Base-by-base conservation (phyloP, 2,113 vertebrate species). In the Ancistrus triradiatus region DNA sequence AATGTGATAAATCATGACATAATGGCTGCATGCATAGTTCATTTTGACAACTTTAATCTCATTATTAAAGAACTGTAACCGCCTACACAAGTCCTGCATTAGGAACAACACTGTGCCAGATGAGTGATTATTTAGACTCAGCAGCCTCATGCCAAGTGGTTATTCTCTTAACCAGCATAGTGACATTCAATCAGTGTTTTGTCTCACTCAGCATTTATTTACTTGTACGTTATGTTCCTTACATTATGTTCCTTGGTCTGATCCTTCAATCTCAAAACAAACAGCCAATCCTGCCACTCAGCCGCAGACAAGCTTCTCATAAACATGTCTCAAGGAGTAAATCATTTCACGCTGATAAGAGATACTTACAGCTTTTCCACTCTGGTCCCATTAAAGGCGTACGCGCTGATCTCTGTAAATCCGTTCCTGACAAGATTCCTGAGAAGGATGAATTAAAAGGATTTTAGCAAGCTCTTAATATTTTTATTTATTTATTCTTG, bases 341-440 rank as follows among this genome's bases (percentile, higher is more conserved):
- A 22, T 7, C 6, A 5, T 15, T 43, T 21, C 3, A 8, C 50
- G 10, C n/a, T 53, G 17, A 63, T 49, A 27, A 24, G 18, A 18
- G 7, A 66, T 78, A 84, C 92, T 84, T 88, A 97, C 93, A 97
- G 48, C 22, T 87, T 88, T 83, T 88, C 86, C 80, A 98, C 84
- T 18, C 88, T 92, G 13, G 90, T 94, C 51, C 93, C 91, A 0
- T 93, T 97, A 85, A 97, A 95, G 0, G 92, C 92, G 2, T 94
- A 85, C 52, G 87, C 86, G 70, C 91, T 80, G 72, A 97, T 91
- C 77, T 92, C 87, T 83, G 88, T 86, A 78, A 97, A 92, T 82
- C 93, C 89, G 50, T 94, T 97, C 85, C 90, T 86, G 62, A 89
- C 87, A 28, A 95, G 80, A 79, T 92, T 92, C 73, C 93, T 96